These are phyloP conservation scores for Heterohyrax brucei DNA, from an alignment of 2,797 vertebrate genomes.

Conservation along the genomic window DNA sequence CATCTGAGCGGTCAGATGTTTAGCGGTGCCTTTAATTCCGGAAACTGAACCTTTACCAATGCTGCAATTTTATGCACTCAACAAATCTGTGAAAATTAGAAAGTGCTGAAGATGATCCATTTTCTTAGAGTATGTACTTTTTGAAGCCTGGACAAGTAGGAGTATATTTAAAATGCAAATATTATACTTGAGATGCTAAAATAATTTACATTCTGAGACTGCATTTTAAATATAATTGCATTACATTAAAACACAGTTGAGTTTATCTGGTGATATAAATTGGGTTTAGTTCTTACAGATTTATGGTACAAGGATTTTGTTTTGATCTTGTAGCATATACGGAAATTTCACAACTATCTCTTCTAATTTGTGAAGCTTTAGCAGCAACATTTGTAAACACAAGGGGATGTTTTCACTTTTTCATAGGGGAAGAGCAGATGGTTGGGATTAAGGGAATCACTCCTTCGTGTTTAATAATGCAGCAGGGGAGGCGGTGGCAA, in stretches of 20 bases:
- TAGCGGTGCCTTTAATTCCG: slow-evolving; percentile 53
- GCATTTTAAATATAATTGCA: slow-evolving; percentile 79
- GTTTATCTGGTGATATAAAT: slow-evolving; percentile 77
- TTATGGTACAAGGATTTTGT: slow-evolving; percentile 80
- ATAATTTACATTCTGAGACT: slow-evolving; percentile 81
- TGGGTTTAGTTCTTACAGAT: slow-evolving; percentile 77
- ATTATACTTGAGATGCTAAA: slow-evolving; percentile 79
- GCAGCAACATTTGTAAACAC: slow-evolving; percentile 86
- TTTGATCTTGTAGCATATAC: slow-evolving; percentile 77
- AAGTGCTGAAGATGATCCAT: slow-evolving; percentile 77
- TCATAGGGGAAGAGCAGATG: slow-evolving; percentile 81
- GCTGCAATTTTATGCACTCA: slow-evolving; percentile 56
- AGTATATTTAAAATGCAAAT: slow-evolving; percentile 85
- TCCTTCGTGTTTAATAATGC: slow-evolving; percentile 86
- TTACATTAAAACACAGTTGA: slow-evolving; percentile 79
- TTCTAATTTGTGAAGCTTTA: slow-evolving; percentile 84
- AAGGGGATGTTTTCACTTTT: slow-evolving; percentile 86
- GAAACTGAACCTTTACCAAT: slow-evolving; percentile 52
- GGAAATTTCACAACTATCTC: slow-evolving; percentile 83
- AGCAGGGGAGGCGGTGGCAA: slow-evolving; percentile 79
- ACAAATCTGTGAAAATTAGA: slow-evolving; percentile 74
- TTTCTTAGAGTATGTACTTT: slow-evolving; percentile 75
- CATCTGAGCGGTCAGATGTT: slow-evolving; percentile 53
- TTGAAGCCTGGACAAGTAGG: slow-evolving; percentile 82
- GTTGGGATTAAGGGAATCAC: slow-evolving; percentile 77